phyloP scores from a whole-genome alignment of 2,113 vertebrate species.

The Aspidoscelis tigris region DNA sequence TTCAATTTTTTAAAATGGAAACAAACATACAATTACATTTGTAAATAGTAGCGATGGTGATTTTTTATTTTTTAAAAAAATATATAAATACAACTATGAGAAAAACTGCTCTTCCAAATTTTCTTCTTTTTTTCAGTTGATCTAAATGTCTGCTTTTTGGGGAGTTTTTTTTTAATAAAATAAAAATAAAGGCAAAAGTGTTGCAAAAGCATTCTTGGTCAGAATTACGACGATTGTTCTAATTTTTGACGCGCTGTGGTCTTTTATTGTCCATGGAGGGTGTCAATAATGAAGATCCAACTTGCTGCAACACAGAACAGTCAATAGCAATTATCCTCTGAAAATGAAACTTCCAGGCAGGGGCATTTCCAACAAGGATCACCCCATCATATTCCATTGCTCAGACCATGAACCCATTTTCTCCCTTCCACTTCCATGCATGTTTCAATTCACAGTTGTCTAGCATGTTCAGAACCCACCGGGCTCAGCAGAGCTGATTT shows the following conservation, averaged over 20 bases:
- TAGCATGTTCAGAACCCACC: too few relatives aligned
- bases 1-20: background rate
- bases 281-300: constrained; percentile 31
- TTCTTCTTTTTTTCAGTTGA: constrained; percentile 19
- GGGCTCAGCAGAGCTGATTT: too few relatives aligned
- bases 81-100: background rate
- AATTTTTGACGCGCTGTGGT: constrained; percentile 13
- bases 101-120: constrained; percentile 26
- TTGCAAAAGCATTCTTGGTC: background rate
- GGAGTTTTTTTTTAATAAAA: constrained; percentile 6
- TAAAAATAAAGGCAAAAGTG: constrained; percentile 4
- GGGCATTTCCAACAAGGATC: too few relatives aligned
- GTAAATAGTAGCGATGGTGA: constrained; percentile 2
- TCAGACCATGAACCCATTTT: too few relatives aligned
- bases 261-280: constrained; percentile 19
- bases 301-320: constrained; percentile 35
- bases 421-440: too few relatives aligned
- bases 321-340: constrained; percentile 44
- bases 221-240: background rate
- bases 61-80: background rate
- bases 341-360: constrained; percentile 42
- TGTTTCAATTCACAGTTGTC: too few relatives aligned
- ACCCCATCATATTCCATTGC: too few relatives aligned
- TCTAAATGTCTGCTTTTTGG: background rate
- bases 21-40: accelerated